Evolutionary conservation across 2,888 invertebrate species (phyloP).

Genomic region (Drosophila lutescens): DNA sequence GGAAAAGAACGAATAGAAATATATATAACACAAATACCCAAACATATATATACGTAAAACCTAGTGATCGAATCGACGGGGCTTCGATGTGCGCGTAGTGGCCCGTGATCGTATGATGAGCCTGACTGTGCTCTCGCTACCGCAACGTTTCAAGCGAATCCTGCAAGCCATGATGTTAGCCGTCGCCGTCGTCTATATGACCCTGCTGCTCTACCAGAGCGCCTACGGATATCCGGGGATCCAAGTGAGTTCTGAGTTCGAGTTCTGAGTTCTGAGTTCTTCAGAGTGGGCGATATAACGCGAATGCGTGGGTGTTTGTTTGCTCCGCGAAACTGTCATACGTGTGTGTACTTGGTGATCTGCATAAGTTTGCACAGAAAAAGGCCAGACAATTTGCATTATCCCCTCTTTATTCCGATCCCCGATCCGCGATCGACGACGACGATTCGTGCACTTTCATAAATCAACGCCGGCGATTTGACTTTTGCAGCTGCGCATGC

Average conservation of each 20-base stretch:
- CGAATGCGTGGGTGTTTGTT: slow-evolving; percentile 2
- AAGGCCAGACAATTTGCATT: slow-evolving; percentile 61
- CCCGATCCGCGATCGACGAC: slow-evolving; percentile 14
- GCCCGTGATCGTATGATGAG: slow-evolving; percentile 81
- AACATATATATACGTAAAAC: background rate
- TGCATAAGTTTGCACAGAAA: slow-evolving; percentile 18
- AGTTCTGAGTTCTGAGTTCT: too few relatives aligned
- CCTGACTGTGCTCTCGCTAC: slow-evolving; percentile 84
- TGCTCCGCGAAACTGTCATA: slow-evolving; percentile 65
- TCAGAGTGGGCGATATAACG: background rate
- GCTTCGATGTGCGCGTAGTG: slow-evolving; percentile 64
- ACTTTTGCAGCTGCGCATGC: slow-evolving; percentile 78
- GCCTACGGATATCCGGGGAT: slow-evolving; percentile 84
- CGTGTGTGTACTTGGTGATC: slow-evolving; percentile 27
- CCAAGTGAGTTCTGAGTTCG: slow-evolving; percentile 76
- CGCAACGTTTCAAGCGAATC: slow-evolving; percentile 84
- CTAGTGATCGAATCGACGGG: slow-evolving; percentile 25
- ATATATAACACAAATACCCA: background rate
- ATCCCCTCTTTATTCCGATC: slow-evolving; percentile 9
- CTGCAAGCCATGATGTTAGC: slow-evolving; percentile 85
- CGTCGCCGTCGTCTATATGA: slow-evolving; percentile 84
- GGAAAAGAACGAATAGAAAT: slow-evolving; percentile 4
- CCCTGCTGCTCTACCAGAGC: slow-evolving; percentile 84
- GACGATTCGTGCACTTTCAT: slow-evolving; percentile 76
- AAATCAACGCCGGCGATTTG: slow-evolving; percentile 73